phyloP scores from a whole-genome alignment of 2,113 vertebrate genomes.

The Oreochromis niloticus region DNA sequence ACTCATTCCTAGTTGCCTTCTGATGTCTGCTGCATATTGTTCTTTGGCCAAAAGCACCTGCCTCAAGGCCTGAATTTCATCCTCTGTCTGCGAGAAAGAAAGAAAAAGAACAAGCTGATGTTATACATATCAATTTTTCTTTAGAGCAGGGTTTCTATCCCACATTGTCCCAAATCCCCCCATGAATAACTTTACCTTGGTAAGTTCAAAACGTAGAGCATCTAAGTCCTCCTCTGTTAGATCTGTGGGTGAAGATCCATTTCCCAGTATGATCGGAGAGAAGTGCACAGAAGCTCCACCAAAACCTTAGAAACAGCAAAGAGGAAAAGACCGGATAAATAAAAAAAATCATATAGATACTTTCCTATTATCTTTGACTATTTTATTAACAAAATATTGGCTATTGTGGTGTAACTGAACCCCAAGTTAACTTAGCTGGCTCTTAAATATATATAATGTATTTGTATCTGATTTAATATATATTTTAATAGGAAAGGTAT shows the following conservation, averaged over 20 bases:
- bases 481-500: neutral
- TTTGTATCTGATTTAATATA: neutral
- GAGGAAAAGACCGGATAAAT: neutral
- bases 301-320: conserved; percentile 69
- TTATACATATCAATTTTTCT: neutral
- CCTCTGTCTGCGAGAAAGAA: conserved; percentile 79
- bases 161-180: neutral
- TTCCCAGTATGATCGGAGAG: conserved; percentile 57
- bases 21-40: conserved; percentile 84
- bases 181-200: conserved; percentile 73
- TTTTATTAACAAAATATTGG: neutral
- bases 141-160: neutral
- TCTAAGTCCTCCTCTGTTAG: conserved; percentile 81
- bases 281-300: conserved; percentile 72
- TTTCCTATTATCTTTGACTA: neutral
- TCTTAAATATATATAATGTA: neutral
- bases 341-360: neutral
- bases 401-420: neutral
- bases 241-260: conserved; percentile 57
- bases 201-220: conserved; percentile 79
- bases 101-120: neutral
- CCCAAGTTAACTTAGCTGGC: neutral
- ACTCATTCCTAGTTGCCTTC: conserved; percentile 85
- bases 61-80: conserved; percentile 90
- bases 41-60: conserved; percentile 93